Percentiles rank a stretch among this genome's conserved stretches.
Conservation (phyloP, 2,113 vertebrate genomes). For the Prinia subflava region DNA sequence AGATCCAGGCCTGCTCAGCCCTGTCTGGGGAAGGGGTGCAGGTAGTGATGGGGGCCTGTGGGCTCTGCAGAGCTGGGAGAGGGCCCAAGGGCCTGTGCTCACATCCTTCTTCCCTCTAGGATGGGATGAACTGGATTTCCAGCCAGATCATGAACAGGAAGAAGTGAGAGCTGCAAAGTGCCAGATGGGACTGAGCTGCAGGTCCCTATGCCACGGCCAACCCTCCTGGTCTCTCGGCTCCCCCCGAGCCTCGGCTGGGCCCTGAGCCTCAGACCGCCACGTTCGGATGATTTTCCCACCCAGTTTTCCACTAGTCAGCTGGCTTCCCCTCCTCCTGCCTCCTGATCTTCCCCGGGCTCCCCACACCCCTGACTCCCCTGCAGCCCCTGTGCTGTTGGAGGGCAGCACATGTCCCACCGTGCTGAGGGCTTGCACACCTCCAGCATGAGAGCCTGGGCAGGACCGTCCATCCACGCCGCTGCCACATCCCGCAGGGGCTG, state of each 20-base stretch:
- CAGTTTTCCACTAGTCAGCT: not conserved
- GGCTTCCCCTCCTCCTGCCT: not conserved
- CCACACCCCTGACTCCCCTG: not conserved
- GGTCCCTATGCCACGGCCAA: not conserved
- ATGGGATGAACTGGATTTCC: conserved; percentile 93
- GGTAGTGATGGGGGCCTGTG: conserved; percentile 52
- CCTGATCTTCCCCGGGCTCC: not conserved
- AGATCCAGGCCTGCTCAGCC: conserved; percentile 90
- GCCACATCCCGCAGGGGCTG: not conserved
- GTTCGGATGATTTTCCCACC: not conserved
- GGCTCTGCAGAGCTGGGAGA: not conserved
- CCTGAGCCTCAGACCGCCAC: not conserved
- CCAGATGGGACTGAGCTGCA: not conserved
- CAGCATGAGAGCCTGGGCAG: accelerated
- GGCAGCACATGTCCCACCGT: accelerated
- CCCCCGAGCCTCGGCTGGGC: accelerated
- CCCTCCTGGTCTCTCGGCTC: accelerated
- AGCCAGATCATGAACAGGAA: conserved; percentile 85
- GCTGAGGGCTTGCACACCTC: not conserved
- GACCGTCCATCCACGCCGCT: not conserved
- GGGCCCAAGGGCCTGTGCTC: not conserved
- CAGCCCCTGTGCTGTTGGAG: not conserved
- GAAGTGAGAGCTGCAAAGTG: conserved; percentile 64
- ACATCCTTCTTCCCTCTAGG: conserved; percentile 62
- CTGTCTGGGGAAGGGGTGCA: conserved; percentile 86